A percentile compares a stretch with the other conserved stretches of the same genome.
Evolutionary conservation across 1,140 invertebrate species (phyloP).

Genomic region (Bombus ignitus): DNA sequence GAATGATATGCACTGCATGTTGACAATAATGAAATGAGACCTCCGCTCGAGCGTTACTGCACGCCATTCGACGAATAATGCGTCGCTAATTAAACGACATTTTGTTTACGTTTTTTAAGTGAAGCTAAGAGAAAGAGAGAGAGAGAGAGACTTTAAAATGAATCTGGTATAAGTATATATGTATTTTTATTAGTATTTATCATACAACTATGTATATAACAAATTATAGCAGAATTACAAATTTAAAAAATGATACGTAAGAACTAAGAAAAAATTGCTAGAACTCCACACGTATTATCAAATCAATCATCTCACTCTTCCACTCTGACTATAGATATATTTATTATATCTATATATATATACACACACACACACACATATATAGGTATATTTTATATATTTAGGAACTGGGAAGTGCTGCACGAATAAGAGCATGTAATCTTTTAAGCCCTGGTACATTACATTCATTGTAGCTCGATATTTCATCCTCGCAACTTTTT

Average conservation of each 20-base stretch:
- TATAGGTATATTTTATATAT: too few species aligned
- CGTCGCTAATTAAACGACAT: not conserved
- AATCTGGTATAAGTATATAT: not conserved
- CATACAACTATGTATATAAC: not conserved
- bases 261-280: too few species aligned
- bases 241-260: not conserved
- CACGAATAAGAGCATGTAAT: not conserved
- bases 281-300: not conserved
- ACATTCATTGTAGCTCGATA: constrained; percentile 56
- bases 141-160: not conserved
- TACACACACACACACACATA: too few species aligned
- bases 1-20: not conserved
- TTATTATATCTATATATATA: too few species aligned
- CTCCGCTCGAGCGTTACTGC: not conserved
- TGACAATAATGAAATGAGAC: not conserved
- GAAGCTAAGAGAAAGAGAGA: not conserved
- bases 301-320: too few species aligned
- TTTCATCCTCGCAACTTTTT: constrained; percentile 49
- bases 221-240: not conserved
- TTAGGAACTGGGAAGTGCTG: not conserved
- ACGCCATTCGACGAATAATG: not conserved
- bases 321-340: too few species aligned
- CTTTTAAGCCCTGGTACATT: constrained; percentile 37
- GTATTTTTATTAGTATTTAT: not conserved
- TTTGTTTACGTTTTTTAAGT: not conserved